phyloP scores from a whole-genome alignment of 2,888 invertebrate species.

The Perdita meconis region DNA sequence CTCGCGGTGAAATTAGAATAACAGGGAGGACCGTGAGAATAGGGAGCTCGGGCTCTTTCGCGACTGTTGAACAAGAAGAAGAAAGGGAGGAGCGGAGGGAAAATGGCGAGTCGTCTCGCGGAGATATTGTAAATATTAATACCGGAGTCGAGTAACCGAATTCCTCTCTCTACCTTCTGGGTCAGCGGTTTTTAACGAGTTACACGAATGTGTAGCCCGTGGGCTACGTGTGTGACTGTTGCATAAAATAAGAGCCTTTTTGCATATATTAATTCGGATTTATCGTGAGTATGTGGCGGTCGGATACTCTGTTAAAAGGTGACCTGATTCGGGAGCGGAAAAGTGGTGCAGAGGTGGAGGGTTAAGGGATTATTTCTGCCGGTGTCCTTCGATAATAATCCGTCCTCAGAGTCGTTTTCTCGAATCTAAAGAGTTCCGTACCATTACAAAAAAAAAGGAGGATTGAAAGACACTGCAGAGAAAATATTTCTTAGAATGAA shows the following conservation, averaged over 20 bases:
- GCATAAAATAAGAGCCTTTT: not conserved
- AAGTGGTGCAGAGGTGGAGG: not conserved
- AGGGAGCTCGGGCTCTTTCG: not conserved
- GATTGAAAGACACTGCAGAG: too few relatives aligned
- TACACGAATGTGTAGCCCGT: not conserved
- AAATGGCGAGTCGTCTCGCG: not conserved
- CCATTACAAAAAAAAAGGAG: too few relatives aligned
- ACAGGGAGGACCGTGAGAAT: not conserved
- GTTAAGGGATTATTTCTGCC: too few relatives aligned
- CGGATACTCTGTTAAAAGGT: not conserved
- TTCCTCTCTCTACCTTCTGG: not conserved
- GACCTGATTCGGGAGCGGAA: slow-evolving; percentile 6
- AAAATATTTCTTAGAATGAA: too few relatives aligned
- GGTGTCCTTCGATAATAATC: too few relatives aligned
- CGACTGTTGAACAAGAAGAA: not conserved
- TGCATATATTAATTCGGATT: slow-evolving; percentile 10
- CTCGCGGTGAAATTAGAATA: slow-evolving; percentile 28
- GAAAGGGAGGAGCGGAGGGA: not conserved
- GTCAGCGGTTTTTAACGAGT: slow-evolving; percentile 5
- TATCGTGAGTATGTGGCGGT: not conserved
- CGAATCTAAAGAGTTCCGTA: too few relatives aligned
- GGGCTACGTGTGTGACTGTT: not conserved
- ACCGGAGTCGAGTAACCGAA: not conserved
- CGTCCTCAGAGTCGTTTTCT: too few relatives aligned
- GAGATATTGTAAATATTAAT: slow-evolving; percentile 29